Evolutionary conservation across 2,797 vertebrate species (phyloP).

Genomic region (Choloepus didactylus): DNA sequence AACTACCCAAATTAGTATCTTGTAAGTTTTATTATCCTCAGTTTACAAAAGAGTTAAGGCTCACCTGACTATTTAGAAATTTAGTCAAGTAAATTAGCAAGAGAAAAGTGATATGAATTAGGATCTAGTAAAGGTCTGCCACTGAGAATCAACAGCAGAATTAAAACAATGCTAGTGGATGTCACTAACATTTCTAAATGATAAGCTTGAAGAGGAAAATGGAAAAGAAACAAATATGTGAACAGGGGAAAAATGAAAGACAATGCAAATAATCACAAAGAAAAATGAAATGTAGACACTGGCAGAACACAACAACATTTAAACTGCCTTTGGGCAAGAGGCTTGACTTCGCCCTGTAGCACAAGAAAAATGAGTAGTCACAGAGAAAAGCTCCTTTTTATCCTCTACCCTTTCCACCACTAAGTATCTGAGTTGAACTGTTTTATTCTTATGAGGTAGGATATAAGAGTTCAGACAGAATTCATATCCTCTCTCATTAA

Average conservation of each 20-base stretch:
- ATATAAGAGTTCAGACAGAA: constrained; percentile 31
- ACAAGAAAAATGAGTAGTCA: not conserved
- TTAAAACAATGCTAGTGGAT: constrained; percentile 54
- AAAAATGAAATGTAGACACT: constrained; percentile 22
- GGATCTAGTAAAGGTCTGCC: constrained; percentile 38
- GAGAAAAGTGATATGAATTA: constrained; percentile 37
- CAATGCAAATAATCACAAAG: constrained; percentile 24
- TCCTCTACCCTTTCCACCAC: constrained; percentile 11
- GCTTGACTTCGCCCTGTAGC: not conserved
- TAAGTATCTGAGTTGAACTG: constrained; percentile 27
- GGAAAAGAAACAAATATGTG: not conserved
- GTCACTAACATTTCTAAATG: constrained; percentile 39
- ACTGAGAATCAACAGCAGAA: constrained; percentile 36
- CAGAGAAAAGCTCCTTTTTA: constrained; percentile 31
- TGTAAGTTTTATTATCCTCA: constrained; percentile 37
- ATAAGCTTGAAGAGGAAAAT: constrained; percentile 28
- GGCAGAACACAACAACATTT: constrained; percentile 28
- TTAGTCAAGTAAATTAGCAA: constrained; percentile 56
- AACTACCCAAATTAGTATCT: constrained; percentile 57
- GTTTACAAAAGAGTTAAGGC: constrained; percentile 22
- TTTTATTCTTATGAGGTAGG: constrained; percentile 54
- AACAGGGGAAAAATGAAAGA: constrained; percentile 29
- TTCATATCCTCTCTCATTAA: constrained; percentile 9
- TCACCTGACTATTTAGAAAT: constrained; percentile 65
- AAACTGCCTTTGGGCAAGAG: constrained; percentile 15